Evolutionary conservation across 2,797 vertebrate genomes (phyloP), one percentile per base, ranked within the genome.

Genomic region (Calcarius lapponicus): DNA sequence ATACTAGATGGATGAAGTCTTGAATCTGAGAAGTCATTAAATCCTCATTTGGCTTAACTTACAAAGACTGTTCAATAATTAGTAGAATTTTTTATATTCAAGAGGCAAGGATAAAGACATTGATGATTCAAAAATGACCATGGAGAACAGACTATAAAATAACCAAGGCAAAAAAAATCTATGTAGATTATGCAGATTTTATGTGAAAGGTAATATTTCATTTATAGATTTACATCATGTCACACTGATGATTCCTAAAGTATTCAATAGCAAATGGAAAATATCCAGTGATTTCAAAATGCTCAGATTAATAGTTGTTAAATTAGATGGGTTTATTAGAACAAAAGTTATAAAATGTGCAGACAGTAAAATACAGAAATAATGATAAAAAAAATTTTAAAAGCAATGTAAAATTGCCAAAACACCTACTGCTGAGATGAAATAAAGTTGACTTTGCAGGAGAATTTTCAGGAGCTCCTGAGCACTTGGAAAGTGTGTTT

Each of bases 51-150:
- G 72, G 61, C 66, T 93, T 86, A 66, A 90, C 40, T 91, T 72
- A 26, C 26, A 84, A 67, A 91, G 42, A 78, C 38, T 79, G 62
- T 48, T 91, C 78, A 87, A 75, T 80, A 89, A 94, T 86, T 92
- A 96, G 86, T 76, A n/a, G 64, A 66, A 14, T 80, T 91, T 92
- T 96, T 93, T 79, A 74, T 85, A 85, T 91, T 88, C 26, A 18
- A 51, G 54, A 65, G 42, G 43, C 31, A 93, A 87, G 16, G 40
- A 87, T 53, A 80, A 94, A 83, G 78, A 92, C 61, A 82, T 10
- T 85, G 78, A 93, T 90, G 60, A 94, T 38, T 73, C 21, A 82
- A 84, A 94, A 93, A 91, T 86, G 54, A 88, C 93, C 79, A 80
- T n/a, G 83, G 65, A 92, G 53, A 64, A 29, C 38, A 82, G 65